Evolutionary conservation across 2,888 invertebrate species (phyloP), one percentile per base, ranked within the genome.

Genomic region (Germaria angustata): DNA sequence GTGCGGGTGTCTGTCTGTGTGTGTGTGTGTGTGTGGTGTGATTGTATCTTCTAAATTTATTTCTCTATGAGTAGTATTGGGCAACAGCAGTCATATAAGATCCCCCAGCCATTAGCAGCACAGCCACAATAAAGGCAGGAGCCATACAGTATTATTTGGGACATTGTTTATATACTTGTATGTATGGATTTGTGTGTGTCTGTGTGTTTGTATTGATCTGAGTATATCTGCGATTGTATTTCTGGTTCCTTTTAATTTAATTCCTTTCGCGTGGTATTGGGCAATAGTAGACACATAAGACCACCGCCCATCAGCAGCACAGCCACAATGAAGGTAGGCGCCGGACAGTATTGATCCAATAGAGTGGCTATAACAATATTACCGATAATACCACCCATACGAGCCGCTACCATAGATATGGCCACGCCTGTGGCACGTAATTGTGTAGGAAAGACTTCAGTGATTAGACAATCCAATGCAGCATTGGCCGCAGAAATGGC

Each of bases 401-500:
- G 94, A 28, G 96, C 97, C 22, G 97, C 95, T 44, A 96, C 96
- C 95, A 97, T 96, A 0, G 96, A 96, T 81, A 97, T 94, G 44
- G 97, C 97, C 84, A 97, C 96, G 84, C 97, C 97, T 53, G 97
- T 97, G 61, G 97, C 97, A 87, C 96, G 94, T 88, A 98, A 93
- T 92, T 96, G 95, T 49, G 98, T 98, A 39, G 98, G 98, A 91
- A 97, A 98, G 82, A 98, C 95, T 92, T 98, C 98, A 24, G 97
- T 97, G 88, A 96, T 96, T 86, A 98, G 94, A 89, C 98, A 98
- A 92, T 97, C 97, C 84, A 98, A 93, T 4, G 97, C 96, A 68
- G 96, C 96, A 91, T 96, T 96, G 84, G 96, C 96, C 90, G 96
- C 96, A 75, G 96, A 96, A 86, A 96, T 96, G 77, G 96, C 96